Conservation (phyloP, 2,888 invertebrate species). For the Xanthia icteritia region DNA sequence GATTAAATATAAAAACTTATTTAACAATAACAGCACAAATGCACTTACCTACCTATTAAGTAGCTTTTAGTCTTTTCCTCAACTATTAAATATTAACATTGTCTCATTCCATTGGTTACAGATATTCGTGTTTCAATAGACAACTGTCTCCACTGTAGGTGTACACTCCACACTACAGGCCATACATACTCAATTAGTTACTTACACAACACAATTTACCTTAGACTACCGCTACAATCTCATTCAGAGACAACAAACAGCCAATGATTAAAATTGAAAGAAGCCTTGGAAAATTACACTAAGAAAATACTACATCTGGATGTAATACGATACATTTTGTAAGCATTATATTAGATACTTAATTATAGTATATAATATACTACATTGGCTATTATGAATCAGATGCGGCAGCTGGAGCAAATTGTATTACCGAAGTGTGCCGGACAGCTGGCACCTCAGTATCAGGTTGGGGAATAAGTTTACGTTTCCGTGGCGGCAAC, state of each 20-base stretch:
- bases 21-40: slow-evolving; percentile 76
- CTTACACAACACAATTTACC: slow-evolving; percentile 43
- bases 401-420: slow-evolving; percentile 93
- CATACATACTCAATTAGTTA: slow-evolving; percentile 43
- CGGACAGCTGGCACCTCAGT: slow-evolving; percentile 81
- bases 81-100: slow-evolving; percentile 65
- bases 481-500: slow-evolving; percentile 94
- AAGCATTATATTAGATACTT: slow-evolving; percentile 28
- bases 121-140: slow-evolving; percentile 26
- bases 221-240: slow-evolving; percentile 62
- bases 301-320: slow-evolving; percentile 50
- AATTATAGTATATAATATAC: slow-evolving; percentile 4
- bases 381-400: slow-evolving; percentile 78
- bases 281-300: slow-evolving; percentile 70
- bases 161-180: slow-evolving; percentile 28
- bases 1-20: slow-evolving; percentile 71
- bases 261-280: slow-evolving; percentile 68
- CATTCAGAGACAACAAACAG: slow-evolving; percentile 71
- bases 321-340: slow-evolving; percentile 41
- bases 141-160: slow-evolving; percentile 20
- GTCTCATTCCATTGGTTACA: slow-evolving; percentile 53
- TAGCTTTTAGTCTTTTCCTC: slow-evolving; percentile 80
- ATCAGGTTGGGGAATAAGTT: slow-evolving; percentile 93
- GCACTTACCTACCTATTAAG: slow-evolving; percentile 60
- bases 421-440: slow-evolving; percentile 95